These are phyloP conservation scores for Thymallus thymallus DNA, from an alignment of 2,113 vertebrate species.

Conservation along the genomic window DNA sequence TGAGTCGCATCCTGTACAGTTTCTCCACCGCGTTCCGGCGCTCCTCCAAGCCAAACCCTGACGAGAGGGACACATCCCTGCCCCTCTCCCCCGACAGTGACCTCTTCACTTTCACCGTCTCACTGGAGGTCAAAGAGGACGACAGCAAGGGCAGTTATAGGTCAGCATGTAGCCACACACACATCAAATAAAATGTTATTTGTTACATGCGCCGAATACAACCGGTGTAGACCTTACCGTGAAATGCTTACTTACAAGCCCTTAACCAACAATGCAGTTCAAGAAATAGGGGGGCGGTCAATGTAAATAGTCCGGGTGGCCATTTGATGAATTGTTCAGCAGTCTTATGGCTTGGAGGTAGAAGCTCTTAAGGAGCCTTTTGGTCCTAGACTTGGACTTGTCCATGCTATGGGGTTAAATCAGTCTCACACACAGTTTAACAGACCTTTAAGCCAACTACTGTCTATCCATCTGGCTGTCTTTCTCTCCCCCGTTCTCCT, in stretches of 20 bases:
- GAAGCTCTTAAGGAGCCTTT: no score
- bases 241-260: no score
- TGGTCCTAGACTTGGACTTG: no score
- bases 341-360: no score
- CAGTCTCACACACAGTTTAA: background rate
- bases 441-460: background rate
- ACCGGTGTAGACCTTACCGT: no score
- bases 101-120: slow-evolving; percentile 89
- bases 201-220: no score
- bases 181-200: no score
- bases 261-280: no score
- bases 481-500: background rate
- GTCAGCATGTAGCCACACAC: slow-evolving; percentile 61
- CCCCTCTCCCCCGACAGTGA: slow-evolving; percentile 85
- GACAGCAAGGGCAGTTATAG: slow-evolving; percentile 97
- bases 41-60: slow-evolving; percentile 82
- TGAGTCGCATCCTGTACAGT: slow-evolving; percentile 95
- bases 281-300: no score
- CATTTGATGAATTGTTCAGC: no score
- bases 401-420: background rate
- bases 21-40: slow-evolving; percentile 94
- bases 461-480: background rate
- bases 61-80: slow-evolving; percentile 78
- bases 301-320: no score
- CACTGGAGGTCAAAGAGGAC: slow-evolving; percentile 94